Conservation (phyloP, 2,113 vertebrate genomes). For the Tringa solitaria region DNA sequence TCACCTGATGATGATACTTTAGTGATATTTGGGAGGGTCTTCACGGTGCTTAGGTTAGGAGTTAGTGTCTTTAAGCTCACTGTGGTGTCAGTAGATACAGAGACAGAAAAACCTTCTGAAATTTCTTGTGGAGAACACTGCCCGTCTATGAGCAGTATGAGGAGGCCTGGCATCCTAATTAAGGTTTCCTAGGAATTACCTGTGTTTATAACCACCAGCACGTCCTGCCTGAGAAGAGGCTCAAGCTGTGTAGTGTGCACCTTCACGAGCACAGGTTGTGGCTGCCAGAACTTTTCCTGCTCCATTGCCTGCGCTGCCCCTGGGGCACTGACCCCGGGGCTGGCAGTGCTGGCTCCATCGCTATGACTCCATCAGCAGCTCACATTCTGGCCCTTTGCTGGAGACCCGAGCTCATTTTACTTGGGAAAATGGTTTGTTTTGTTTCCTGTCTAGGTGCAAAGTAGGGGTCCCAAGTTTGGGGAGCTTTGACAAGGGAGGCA, state of each 20-base stretch:
- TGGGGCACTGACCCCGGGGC: not conserved
- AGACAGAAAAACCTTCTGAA: not conserved
- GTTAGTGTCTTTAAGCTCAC: not conserved
- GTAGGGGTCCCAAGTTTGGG: not conserved
- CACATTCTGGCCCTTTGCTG: not conserved
- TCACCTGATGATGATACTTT: not conserved
- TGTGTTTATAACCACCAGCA: not conserved
- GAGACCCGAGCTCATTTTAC: not conserved
- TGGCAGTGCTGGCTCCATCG: not conserved
- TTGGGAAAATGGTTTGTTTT: not conserved
- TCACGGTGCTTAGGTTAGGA: not conserved
- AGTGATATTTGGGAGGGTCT: not conserved
- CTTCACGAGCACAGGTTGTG: not conserved
- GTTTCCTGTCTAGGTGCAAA: not conserved
- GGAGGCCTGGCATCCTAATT: not conserved
- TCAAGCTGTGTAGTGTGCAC: not conserved
- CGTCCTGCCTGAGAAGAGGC: not conserved
- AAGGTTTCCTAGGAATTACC: not conserved
- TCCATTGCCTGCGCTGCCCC: accelerated
- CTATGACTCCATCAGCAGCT: not conserved
- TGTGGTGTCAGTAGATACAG: accelerated
- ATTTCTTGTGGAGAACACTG: not conserved
- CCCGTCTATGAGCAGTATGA: not conserved
- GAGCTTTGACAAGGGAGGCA: not conserved
- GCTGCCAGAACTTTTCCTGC: not conserved